A percentile compares a stretch with the other conserved stretches of the same genome.
Evolutionary conservation across 2,888 invertebrate genomes (phyloP).

Genomic region (Carabus problematicus): DNA sequence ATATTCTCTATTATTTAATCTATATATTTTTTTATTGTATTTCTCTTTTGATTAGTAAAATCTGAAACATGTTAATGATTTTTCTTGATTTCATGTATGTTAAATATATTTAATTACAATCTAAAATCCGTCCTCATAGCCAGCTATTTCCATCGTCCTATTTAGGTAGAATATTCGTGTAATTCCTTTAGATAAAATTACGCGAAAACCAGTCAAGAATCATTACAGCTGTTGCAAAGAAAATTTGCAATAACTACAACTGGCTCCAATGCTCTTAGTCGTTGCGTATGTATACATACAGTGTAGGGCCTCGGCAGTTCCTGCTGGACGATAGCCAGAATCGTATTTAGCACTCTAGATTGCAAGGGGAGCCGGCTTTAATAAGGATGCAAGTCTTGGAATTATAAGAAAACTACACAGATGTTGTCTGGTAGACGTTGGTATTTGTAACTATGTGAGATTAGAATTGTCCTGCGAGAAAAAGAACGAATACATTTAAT

Average conservation of each 20-base stretch:
- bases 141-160: not conserved
- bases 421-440: no score
- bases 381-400: no score
- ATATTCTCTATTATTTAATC: no score
- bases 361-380: no score
- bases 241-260: slow-evolving; percentile 24
- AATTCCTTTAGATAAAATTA: slow-evolving; percentile 28
- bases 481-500: no score
- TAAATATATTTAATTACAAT: not conserved
- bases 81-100: not conserved
- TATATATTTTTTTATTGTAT: no score
- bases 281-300: not conserved
- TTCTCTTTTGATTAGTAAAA: no score
- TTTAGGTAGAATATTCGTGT: slow-evolving; percentile 6
- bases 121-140: not conserved
- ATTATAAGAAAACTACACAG: no score
- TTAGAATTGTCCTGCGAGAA: no score
- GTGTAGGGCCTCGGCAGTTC: not conserved
- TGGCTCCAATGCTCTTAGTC: slow-evolving; percentile 1
- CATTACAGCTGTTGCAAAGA: slow-evolving; percentile 36
- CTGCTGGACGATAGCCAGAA: no score
- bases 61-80: no score
- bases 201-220: slow-evolving; percentile 30
- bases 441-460: no score
- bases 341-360: not conserved